These are phyloP conservation scores for Motacilla tschutschensis DNA, from an alignment of 2,113 vertebrate genomes.

Conservation along the genomic window DNA sequence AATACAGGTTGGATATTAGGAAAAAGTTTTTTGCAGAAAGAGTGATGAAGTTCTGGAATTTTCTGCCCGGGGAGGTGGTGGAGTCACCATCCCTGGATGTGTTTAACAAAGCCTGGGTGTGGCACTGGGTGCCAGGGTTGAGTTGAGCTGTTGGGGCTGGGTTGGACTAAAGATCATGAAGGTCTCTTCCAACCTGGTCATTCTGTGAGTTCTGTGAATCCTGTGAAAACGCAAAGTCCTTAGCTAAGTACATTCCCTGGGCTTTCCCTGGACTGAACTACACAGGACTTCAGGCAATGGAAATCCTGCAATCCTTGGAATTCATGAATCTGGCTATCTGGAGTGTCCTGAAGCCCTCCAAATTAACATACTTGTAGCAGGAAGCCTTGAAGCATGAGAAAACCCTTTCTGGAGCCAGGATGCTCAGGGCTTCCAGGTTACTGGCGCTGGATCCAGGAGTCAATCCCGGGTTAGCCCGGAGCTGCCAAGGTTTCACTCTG, in stretches of 20 bases:
- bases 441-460: background rate
- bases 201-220: background rate
- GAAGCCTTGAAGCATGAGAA: background rate
- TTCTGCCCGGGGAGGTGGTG: accelerated
- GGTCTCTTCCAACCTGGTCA: background rate
- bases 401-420: background rate
- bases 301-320: background rate
- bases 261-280: background rate
- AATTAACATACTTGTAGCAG: background rate
- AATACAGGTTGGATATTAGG: background rate
- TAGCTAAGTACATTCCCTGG: background rate
- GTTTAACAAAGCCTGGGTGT: background rate
- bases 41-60: background rate
- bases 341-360: background rate
- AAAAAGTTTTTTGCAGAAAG: background rate
- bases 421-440: background rate
- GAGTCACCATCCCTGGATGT: background rate
- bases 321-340: background rate
- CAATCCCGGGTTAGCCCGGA: background rate
- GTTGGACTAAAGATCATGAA: background rate
- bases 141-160: background rate
- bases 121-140: background rate
- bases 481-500: constrained; percentile 28
- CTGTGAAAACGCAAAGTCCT: background rate
- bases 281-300: background rate